phyloP scores from a whole-genome alignment of 2,888 invertebrate species.

The Mythimna ferrago region DNA sequence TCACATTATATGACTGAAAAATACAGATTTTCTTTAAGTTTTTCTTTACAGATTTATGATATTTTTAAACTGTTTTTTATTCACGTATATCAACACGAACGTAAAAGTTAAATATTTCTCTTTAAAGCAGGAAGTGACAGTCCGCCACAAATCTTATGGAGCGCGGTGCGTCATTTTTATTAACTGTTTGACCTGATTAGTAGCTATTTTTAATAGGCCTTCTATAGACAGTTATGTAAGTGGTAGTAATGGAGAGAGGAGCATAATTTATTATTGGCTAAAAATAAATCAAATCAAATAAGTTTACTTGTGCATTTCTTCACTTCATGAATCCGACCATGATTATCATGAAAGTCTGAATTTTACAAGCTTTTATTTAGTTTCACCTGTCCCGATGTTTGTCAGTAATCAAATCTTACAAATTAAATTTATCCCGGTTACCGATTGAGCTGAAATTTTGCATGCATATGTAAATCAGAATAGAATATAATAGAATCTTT shows the following conservation, averaged over 20 bases:
- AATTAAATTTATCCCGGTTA: too few relatives aligned
- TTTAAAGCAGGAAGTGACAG: conserved; percentile 33
- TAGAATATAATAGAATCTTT: too few relatives aligned
- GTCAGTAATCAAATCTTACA: too few relatives aligned
- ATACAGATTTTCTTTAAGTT: neutral
- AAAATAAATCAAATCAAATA: neutral
- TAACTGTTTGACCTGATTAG: conserved; percentile 44
- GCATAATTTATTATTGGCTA: neutral
- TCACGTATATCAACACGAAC: conserved; percentile 23
- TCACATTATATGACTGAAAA: conserved; percentile 18
- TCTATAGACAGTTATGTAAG: neutral
- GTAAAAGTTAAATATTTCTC: conserved; percentile 25
- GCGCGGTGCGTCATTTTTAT: conserved; percentile 39
- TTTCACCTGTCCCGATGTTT: too few relatives aligned
- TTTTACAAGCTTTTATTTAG: too few relatives aligned
- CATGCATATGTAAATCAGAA: too few relatives aligned
- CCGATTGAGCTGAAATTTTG: too few relatives aligned
- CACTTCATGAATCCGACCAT: too few relatives aligned
- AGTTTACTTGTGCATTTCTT: too few relatives aligned
- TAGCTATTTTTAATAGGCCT: conserved; percentile 22
- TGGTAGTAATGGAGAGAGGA: neutral
- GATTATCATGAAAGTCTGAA: too few relatives aligned
- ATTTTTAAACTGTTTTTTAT: conserved; percentile 28
- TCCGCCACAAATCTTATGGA: conserved; percentile 28
- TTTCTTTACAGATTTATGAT: conserved; percentile 17